phyloP scores from a whole-genome alignment of 1,140 invertebrate species.

The Leptopilina boulardi region DNA sequence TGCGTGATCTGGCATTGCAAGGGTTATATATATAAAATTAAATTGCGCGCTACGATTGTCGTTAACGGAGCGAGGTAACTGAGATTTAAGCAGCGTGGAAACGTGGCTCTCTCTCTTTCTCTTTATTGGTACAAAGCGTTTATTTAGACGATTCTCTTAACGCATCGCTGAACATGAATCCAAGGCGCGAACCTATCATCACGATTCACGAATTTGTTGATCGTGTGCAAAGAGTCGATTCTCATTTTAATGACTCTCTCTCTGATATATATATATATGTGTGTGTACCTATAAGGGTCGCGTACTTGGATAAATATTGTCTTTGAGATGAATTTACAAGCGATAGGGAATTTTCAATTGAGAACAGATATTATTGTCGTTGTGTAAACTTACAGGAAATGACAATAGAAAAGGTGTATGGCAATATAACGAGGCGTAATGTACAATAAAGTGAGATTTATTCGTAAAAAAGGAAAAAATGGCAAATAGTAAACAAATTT shows the following conservation, averaged over 20 bases:
- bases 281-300: no score
- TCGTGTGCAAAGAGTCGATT: neutral
- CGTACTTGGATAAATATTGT: no score
- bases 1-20: slow-evolving; percentile 71
- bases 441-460: no score
- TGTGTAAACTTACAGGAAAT: no score
- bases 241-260: neutral
- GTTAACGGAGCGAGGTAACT: slow-evolving; percentile 42
- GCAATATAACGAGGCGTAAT: no score
- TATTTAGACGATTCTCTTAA: slow-evolving; percentile 55
- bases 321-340: no score
- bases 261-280: no score
- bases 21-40: slow-evolving; percentile 60
- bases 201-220: slow-evolving; percentile 51
- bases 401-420: no score
- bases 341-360: no score
- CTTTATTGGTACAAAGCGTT: slow-evolving; percentile 51
- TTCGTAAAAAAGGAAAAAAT: no score
- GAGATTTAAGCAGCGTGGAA: slow-evolving; percentile 63
- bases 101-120: slow-evolving; percentile 42
- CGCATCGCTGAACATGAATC: slow-evolving; percentile 62
- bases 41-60: slow-evolving; percentile 39
- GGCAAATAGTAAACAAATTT: no score
- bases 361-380: no score
- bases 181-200: slow-evolving; percentile 45